Conservation (phyloP, 2,888 invertebrate genomes). For the Perithous albicinctus region DNA sequence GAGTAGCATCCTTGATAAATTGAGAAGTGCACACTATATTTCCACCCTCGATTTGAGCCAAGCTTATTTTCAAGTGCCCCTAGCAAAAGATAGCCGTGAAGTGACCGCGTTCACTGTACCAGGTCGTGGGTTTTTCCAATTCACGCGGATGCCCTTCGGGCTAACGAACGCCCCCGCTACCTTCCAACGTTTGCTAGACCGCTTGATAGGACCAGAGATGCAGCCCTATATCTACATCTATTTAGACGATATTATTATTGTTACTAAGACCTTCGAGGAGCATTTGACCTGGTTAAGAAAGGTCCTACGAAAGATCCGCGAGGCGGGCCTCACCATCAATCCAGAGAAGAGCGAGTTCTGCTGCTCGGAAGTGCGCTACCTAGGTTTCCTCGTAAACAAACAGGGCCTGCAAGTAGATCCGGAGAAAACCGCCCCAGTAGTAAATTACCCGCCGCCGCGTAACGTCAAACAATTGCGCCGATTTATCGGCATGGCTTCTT, state of each 20-base stretch:
- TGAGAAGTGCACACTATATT: conserved; percentile 68
- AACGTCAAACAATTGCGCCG: conserved; percentile 38
- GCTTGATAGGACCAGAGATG: conserved; percentile 67
- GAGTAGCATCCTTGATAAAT: conserved; percentile 71
- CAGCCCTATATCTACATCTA: conserved; percentile 61
- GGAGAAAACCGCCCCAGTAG: not conserved
- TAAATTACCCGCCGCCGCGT: conserved; percentile 1
- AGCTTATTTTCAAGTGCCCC: conserved; percentile 68
- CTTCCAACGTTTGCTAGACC: conserved; percentile 75
- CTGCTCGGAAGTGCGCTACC: conserved; percentile 6
- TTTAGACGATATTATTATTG: conserved; percentile 66
- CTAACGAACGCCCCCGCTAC: conserved; percentile 74
- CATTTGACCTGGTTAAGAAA: conserved; percentile 42
- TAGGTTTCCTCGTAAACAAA: conserved; percentile 27
- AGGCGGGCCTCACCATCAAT: conserved; percentile 65
- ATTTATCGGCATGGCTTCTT: conserved; percentile 25
- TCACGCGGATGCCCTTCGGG: conserved; percentile 74
- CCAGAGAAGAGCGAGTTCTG: conserved; percentile 18
- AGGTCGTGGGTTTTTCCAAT: conserved; percentile 74
- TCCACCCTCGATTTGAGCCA: conserved; percentile 67
- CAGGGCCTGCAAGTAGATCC: conserved; percentile 17
- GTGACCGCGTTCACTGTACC: conserved; percentile 76
- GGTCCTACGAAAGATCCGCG: conserved; percentile 71
- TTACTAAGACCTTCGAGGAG: conserved; percentile 53
- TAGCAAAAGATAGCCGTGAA: conserved; percentile 60